These are phyloP conservation scores for Eilema caniola DNA, from an alignment of 2,888 invertebrate genomes.

Conservation along the genomic window DNA sequence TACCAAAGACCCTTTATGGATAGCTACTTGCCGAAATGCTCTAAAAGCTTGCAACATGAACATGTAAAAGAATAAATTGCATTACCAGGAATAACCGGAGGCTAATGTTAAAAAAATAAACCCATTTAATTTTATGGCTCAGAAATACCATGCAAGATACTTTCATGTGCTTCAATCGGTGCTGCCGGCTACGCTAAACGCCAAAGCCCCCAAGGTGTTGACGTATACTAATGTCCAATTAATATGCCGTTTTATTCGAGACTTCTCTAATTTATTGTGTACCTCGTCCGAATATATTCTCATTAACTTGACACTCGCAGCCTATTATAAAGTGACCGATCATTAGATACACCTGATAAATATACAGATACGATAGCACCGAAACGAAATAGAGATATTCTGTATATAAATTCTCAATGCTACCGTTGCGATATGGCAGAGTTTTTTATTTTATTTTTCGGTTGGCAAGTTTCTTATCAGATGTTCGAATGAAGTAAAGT, in stretches of 20 bases:
- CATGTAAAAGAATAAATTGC: slow-evolving; percentile 59
- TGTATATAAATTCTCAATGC: slow-evolving; percentile 66
- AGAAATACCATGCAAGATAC: slow-evolving; percentile 62
- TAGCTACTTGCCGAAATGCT: too few relatives aligned
- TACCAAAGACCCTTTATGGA: too few relatives aligned
- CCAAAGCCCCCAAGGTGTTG: slow-evolving; percentile 65
- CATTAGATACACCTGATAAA: slow-evolving; percentile 81
- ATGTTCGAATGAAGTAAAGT: slow-evolving; percentile 69
- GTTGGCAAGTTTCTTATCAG: slow-evolving; percentile 65
- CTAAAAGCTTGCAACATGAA: too few relatives aligned
- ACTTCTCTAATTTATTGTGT: slow-evolving; percentile 80
- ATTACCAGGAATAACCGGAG: slow-evolving; percentile 56
- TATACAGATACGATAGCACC: slow-evolving; percentile 60
- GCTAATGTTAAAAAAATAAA: slow-evolving; percentile 63
- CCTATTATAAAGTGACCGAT: slow-evolving; percentile 79
- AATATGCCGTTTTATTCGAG: slow-evolving; percentile 82
- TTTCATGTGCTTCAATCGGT: slow-evolving; percentile 64
- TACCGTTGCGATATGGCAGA: slow-evolving; percentile 62
- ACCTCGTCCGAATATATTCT: slow-evolving; percentile 80
- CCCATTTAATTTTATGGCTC: slow-evolving; percentile 70
- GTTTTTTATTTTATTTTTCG: slow-evolving; percentile 49
- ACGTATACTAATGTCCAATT: slow-evolving; percentile 82
- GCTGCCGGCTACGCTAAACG: slow-evolving; percentile 58
- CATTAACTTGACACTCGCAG: slow-evolving; percentile 83
- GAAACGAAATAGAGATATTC: slow-evolving; percentile 78